Evolutionary conservation across 2,797 vertebrate species (phyloP), one percentile per base, ranked within the genome.

Genomic region (Spinus olivaceus): DNA sequence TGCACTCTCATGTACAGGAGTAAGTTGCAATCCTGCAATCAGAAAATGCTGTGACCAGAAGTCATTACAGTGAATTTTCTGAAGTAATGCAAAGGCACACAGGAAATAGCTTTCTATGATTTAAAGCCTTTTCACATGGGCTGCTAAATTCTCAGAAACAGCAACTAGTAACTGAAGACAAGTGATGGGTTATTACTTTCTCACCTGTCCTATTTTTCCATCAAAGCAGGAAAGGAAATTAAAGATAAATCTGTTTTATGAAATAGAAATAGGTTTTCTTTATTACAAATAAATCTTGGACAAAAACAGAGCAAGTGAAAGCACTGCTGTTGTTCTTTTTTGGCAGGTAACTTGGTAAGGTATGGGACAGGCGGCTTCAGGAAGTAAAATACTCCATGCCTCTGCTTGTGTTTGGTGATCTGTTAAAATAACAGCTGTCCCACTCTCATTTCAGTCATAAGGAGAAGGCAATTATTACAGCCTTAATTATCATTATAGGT

Each of bases 371-470:
- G 72, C 90, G 79, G 65, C 79, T 88, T 81, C 33, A 33, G 63
- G 74, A 84, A 80, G 71, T 63, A 69, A 86, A 88, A 85, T 70
- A 59, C 24, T 82, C 41, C 8, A 24, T 64, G 27, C 32, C 1
- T 6, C 74, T 87, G 49, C 63, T 80, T 2, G 7, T 84, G 70
- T 37, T 94, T 81, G 81, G 86, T 3, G 9, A 80, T 60, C 86
- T 88, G 51, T 92, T 90, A 65, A 81, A 78, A 76, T 3, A 91
- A 77, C 82, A 95, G 70, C 93, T 95, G 93, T 90, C 73, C 47
- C 10, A 33, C 32, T 91, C 57, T 71, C 78, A 83, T 86, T 35
- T 64, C 81, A 84, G 14, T 37, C 50, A 61, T 51, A 87, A 91
- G 50, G 70, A 90, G 64, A 69, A 81, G 44, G 41, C 47, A 65